Evolutionary conservation across 2,888 invertebrate species (phyloP).

Genomic region (Limulus polyphemus): DNA sequence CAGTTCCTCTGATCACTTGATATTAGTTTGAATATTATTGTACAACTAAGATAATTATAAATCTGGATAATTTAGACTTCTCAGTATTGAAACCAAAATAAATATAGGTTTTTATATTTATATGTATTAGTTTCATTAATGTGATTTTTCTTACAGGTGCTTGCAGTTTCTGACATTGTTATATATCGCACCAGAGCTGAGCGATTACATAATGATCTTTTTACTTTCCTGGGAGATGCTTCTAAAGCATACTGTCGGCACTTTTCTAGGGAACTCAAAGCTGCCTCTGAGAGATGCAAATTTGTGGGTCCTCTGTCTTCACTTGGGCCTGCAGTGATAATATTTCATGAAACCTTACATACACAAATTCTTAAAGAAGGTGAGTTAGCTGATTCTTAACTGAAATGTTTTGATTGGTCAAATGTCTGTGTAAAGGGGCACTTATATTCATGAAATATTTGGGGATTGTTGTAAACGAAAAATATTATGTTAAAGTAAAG

Average conservation of each 20-base stretch:
- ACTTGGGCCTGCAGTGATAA: constrained; percentile 58
- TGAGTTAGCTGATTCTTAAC: no score
- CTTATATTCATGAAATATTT: no score
- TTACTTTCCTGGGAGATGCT: constrained; percentile 60
- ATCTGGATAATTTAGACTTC: neutral
- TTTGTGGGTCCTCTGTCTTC: constrained; percentile 42
- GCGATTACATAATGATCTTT: constrained; percentile 60
- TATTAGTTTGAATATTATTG: no score
- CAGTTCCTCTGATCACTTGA: no score
- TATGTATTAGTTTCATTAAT: no score
- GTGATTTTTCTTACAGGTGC: constrained; percentile 41
- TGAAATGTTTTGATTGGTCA: no score
- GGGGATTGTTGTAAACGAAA: no score
- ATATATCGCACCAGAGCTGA: constrained; percentile 63
- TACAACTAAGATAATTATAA: neutral
- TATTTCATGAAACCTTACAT: constrained; percentile 65
- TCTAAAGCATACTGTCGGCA: constrained; percentile 59
- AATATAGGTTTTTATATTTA: no score
- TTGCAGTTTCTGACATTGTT: constrained; percentile 68
- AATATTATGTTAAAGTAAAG: no score
- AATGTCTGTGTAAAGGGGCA: no score
- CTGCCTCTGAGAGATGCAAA: constrained; percentile 39
- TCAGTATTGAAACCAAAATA: no score
- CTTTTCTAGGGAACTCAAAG: constrained; percentile 45
- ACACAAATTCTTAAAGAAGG: constrained; percentile 47